Evolutionary conservation across 2,888 invertebrate genomes (phyloP), one percentile per base, ranked within the genome.

Genomic region (Melanotus villosus): DNA sequence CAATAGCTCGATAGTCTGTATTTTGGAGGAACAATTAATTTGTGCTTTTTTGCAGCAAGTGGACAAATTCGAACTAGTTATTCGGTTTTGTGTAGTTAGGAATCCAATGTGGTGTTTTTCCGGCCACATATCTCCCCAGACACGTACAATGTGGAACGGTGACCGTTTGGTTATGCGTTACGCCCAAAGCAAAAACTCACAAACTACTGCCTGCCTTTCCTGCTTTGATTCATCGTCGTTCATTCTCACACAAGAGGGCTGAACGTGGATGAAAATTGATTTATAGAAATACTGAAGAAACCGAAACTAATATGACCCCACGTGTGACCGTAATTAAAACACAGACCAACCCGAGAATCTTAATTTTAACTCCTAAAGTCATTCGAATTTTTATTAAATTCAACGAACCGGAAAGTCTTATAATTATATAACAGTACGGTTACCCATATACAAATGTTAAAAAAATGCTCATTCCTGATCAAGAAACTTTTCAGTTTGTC

Each of bases 61-160:
- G 38, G 56, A 5, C 52, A 18, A 56, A 38, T 56, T 56, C 32
- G 7, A 56, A 32, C 56, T 56, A 38, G 43, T 64, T 64, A 56
- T 63, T 54, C 16, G 47, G 56, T 43, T 54, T 64, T 64, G 36
- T 64, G 43, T 32, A 41, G 56, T 54, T 21, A 50, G 54, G 43
- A 64, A 64, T 32, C 32, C 54, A 16, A 43, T 56, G 64, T 32
- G 32, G 6, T 18, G 43, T 64, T 64, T 63, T 64, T 56, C 41
- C 30, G 21, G 23, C 43, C 64, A 43, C 56, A 64, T 56, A 38
- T 64, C 26, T 64, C 34, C 54, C 34, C 26, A 16, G 56, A 56
- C 64, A 64, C 54, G 64, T 56, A 64, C 64, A 64, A 56, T 43
- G 56, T 34, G 64, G 52, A 62, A 30, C 43, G 54, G 23, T 43